Evolutionary conservation across 2,888 invertebrate species (phyloP).

Genomic region (Amiota minor): DNA sequence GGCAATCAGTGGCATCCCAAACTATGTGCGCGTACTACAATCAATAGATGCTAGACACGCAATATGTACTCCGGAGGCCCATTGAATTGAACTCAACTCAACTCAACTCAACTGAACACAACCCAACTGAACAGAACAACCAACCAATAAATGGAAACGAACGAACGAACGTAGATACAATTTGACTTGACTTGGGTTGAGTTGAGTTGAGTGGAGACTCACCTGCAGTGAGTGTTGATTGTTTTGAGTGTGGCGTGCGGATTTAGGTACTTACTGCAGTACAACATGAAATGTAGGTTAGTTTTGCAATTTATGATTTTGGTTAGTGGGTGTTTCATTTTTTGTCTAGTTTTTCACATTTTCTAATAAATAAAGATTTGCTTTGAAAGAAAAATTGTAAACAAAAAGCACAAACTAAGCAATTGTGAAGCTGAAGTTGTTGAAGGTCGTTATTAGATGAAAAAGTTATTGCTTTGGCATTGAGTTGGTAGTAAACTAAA

Average conservation of each 20-base stretch:
- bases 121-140: not conserved
- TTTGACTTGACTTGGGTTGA: not conserved
- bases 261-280: slow-evolving; percentile 36
- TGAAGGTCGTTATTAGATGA: too few species aligned
- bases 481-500: too few species aligned
- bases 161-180: too few species aligned
- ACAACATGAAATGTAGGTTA: slow-evolving; percentile 52
- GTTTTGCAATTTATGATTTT: slow-evolving; percentile 49
- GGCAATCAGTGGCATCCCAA: slow-evolving; percentile 11
- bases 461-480: too few species aligned
- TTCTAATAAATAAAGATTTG: too few species aligned
- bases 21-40: slow-evolving; percentile 35
- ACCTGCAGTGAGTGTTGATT: not conserved
- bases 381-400: too few species aligned
- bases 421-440: too few species aligned
- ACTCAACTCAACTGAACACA: not conserved
- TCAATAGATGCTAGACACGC: slow-evolving; percentile 57
- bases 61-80: slow-evolving; percentile 29
- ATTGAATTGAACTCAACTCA: not conserved
- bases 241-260: slow-evolving; percentile 22
- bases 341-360: slow-evolving; percentile 41
- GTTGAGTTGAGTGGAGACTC: not conserved
- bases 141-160: too few species aligned
- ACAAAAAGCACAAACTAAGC: too few species aligned
- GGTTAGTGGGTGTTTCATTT: slow-evolving; percentile 51